Percentiles rank a stretch among this genome's conserved stretches.
phyloP scores from a whole-genome alignment of 2,113 vertebrate genomes.

The Anarrhichthys ocellatus region DNA sequence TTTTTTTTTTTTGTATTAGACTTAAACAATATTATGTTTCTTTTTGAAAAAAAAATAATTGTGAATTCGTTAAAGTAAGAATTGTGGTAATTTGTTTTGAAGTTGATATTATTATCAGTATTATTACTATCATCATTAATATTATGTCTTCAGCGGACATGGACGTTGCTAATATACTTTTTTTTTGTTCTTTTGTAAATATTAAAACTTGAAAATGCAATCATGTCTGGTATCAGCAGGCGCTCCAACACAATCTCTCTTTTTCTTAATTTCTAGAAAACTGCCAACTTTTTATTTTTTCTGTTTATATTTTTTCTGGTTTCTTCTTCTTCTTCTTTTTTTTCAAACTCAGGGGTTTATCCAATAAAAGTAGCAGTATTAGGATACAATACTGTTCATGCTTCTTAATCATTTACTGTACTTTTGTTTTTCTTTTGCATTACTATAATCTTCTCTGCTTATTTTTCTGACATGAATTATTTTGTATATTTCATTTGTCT shows the following conservation, averaged over 20 bases:
- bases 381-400: constrained; percentile 69
- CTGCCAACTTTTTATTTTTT: constrained; percentile 78
- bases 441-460: constrained; percentile 64
- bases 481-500: constrained; percentile 75
- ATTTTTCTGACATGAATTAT: constrained; percentile 71
- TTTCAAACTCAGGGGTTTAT: constrained; percentile 84
- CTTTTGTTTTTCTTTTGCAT: constrained; percentile 64
- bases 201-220: constrained; percentile 81
- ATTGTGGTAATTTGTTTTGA: constrained; percentile 74
- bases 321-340: constrained; percentile 66
- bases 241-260: constrained; percentile 61
- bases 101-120: constrained; percentile 72
- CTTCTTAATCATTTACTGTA: constrained; percentile 73
- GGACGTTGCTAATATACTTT: constrained; percentile 62
- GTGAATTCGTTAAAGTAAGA: constrained; percentile 79
- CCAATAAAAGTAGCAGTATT: constrained; percentile 74
- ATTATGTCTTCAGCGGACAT: constrained; percentile 66
- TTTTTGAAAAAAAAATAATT: constrained; percentile 60
- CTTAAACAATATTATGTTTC: constrained; percentile 69
- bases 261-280: constrained; percentile 74
- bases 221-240: constrained; percentile 67
- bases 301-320: constrained; percentile 70
- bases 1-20: constrained; percentile 77
- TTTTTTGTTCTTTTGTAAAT: constrained; percentile 81
- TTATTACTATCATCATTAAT: constrained; percentile 67